phyloP scores from a whole-genome alignment of 2,888 invertebrate species.

The Myopa tessellatipennis region DNA sequence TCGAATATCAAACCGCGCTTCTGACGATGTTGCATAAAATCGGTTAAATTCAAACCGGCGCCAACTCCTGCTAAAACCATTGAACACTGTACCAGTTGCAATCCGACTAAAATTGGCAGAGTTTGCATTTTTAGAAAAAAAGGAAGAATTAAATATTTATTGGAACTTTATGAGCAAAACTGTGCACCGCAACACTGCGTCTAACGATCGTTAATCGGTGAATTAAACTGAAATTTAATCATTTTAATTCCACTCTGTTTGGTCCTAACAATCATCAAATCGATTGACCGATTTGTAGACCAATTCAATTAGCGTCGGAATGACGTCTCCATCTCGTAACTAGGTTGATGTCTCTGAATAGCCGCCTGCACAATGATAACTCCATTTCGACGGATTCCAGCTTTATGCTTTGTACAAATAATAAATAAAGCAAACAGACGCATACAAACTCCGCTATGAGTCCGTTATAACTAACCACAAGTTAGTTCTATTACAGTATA shows the following conservation, averaged over 20 bases:
- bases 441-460: no score
- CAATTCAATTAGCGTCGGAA: slow-evolving; percentile 7
- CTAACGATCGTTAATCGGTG: background rate
- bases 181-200: background rate
- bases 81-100: slow-evolving; percentile 22
- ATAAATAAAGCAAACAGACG: no score
- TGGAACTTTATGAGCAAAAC: background rate
- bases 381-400: background rate
- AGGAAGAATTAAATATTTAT: background rate
- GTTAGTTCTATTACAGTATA: no score
- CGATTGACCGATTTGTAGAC: background rate
- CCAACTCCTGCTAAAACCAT: slow-evolving; percentile 34
- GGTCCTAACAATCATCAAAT: background rate
- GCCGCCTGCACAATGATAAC: background rate
- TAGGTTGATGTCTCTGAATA: slow-evolving; percentile 3
- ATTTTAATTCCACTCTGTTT: slow-evolving; percentile 1
- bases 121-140: slow-evolving; percentile 5
- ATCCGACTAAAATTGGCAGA: background rate
- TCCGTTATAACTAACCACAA: no score
- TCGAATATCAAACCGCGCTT: slow-evolving; percentile 52
- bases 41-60: slow-evolving; percentile 45
- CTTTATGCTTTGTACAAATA: no score
- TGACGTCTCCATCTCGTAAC: background rate
- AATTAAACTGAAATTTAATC: background rate
- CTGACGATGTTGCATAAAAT: slow-evolving; percentile 48